Evolutionary conservation across 1,140 invertebrate genomes (phyloP).

Genomic region (Trichonephila clavipes): DNA sequence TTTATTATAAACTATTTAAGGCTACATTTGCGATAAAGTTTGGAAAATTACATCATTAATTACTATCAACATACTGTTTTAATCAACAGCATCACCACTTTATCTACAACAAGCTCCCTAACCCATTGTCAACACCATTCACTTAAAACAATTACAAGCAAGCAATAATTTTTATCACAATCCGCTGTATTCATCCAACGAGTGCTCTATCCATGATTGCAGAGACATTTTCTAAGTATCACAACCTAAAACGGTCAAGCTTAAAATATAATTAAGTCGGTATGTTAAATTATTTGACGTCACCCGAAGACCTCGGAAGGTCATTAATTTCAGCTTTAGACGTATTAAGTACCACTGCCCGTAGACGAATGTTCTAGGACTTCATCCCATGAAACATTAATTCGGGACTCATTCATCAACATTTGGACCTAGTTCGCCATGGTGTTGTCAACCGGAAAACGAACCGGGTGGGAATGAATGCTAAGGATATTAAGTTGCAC

Average conservation of each 20-base stretch:
- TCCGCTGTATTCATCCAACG: not conserved
- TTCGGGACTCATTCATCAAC: slow-evolving; percentile 36
- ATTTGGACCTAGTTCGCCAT: slow-evolving; percentile 38
- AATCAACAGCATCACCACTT: too few species aligned
- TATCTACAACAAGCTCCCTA: too few species aligned
- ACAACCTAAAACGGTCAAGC: slow-evolving; percentile 36
- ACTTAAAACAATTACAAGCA: not conserved
- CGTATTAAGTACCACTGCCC: slow-evolving; percentile 53
- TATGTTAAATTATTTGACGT: slow-evolving; percentile 74
- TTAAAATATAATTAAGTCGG: slow-evolving; percentile 74
- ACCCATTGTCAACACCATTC: not conserved
- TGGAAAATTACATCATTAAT: not conserved
- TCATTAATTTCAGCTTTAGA: slow-evolving; percentile 74
- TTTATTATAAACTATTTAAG: too few species aligned
- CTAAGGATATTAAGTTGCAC: slow-evolving; percentile 50
- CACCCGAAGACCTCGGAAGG: slow-evolving; percentile 46
- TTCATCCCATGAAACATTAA: slow-evolving; percentile 62
- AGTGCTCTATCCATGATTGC: not conserved
- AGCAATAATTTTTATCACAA: not conserved
- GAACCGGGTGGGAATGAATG: slow-evolving; percentile 24
- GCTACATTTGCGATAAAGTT: too few species aligned
- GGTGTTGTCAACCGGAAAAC: slow-evolving; percentile 40
- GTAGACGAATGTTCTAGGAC: slow-evolving; percentile 49
- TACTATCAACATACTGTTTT: not conserved
- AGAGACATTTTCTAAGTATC: slow-evolving; percentile 17